These are phyloP conservation scores for Platichthys flesus DNA, from an alignment of 2,113 vertebrate genomes.

Conservation along the genomic window DNA sequence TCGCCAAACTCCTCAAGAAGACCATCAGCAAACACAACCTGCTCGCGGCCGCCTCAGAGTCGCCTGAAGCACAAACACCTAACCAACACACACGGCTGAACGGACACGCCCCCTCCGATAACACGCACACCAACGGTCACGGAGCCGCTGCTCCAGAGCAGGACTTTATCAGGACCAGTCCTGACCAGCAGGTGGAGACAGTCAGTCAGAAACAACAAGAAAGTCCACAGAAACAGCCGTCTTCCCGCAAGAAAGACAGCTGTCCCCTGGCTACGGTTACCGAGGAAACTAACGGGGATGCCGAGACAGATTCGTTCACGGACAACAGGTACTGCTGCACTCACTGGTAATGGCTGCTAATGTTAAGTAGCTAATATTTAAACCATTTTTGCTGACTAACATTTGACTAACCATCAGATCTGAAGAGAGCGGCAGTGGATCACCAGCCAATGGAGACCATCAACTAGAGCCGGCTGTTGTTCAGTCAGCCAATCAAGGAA, in stretches of 20 bases:
- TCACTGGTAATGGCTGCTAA: not conserved
- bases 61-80: not conserved
- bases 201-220: conserved; percentile 78
- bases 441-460: not conserved
- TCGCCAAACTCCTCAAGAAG: conserved; percentile 90
- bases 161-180: conserved; percentile 62
- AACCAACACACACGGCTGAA: conserved; percentile 14
- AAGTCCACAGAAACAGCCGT: not conserved
- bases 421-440: conserved; percentile 14
- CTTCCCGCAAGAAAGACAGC: conserved; percentile 85
- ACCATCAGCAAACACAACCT: conserved; percentile 89
- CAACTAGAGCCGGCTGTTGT: conserved; percentile 50
- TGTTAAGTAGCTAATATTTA: not conserved
- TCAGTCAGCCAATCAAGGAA: conserved; percentile 52
- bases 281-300: conserved; percentile 82
- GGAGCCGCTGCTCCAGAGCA: conserved; percentile 8
- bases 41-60: conserved; percentile 47
- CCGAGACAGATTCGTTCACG: conserved; percentile 30
- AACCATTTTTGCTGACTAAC: not conserved
- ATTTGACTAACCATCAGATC: conserved; percentile 25
- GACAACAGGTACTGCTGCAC: conserved; percentile 41
- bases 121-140: conserved; percentile 20
- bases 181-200: conserved; percentile 67
- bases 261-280: conserved; percentile 87
- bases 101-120: conserved; percentile 11